phyloP scores from a whole-genome alignment of 2,797 vertebrate genomes.

The Lepilemur septentrionalis region DNA sequence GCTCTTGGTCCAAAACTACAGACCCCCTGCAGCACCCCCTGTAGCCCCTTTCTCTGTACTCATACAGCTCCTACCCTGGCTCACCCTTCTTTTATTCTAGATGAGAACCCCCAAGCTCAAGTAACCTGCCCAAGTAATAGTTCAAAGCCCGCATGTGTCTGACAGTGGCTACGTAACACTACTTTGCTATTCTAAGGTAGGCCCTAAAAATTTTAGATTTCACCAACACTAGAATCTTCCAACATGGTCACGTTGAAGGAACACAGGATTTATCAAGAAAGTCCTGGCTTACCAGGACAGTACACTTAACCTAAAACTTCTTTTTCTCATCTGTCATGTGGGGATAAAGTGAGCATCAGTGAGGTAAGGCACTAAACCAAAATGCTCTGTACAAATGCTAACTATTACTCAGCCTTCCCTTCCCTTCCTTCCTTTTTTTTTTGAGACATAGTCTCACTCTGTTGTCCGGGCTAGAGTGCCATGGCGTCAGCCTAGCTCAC shows the following conservation, averaged over 20 bases:
- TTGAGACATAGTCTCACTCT: too few relatives aligned
- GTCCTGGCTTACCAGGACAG: not conserved
- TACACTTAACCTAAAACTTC: not conserved
- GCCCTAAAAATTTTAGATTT: not conserved
- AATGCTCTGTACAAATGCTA: not conserved
- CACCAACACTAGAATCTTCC: not conserved
- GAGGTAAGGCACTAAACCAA: not conserved
- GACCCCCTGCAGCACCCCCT: not conserved
- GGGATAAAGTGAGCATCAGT: not conserved
- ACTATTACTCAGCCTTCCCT: not conserved
- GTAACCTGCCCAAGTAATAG: not conserved
- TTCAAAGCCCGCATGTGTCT: not conserved
- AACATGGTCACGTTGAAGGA: not conserved
- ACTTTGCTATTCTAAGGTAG: not conserved
- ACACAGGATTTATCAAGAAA: not conserved
- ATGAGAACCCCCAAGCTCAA: not conserved
- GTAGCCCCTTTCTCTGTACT: not conserved
- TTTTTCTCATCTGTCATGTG: not conserved
- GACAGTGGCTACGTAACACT: not conserved
- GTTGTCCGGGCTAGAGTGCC: too few relatives aligned
- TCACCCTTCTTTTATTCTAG: not conserved
- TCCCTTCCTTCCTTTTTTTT: not conserved
- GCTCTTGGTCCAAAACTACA: not conserved
- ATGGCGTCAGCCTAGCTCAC: too few relatives aligned
- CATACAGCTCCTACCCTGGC: not conserved